Base-by-base conservation (phyloP, 2,888 invertebrate genomes). In the Tenthredo amoena region DNA sequence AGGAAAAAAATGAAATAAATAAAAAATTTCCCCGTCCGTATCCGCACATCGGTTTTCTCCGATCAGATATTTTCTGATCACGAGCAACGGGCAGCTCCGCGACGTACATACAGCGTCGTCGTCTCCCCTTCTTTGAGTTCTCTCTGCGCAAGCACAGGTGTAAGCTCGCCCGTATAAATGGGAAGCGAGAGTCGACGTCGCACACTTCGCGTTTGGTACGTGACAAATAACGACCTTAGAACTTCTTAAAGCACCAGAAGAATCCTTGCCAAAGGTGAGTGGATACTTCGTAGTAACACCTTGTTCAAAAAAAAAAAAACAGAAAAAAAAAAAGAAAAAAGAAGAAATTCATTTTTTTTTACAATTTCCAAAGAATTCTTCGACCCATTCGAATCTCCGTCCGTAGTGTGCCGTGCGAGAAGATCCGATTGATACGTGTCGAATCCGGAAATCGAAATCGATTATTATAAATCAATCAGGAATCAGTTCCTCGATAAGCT, bases 181-280 rank as follows among this genome's bases (percentile, higher is more conserved):
- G 40, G 81, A 81, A 40, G 81, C 81, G 62, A 62, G 58, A 81
- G 43, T 37, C 58, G 62, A 37, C 15, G 58, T 62, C 50, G 81
- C 10, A 81, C 81, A 81, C 81, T 81, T 62, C 81, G 81, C 37
- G 81, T 81, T 81, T 81, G 81, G 81, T 81, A 81, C 81, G 81
- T 81, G 81, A 50, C 58, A 81, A 81, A 77, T 77, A 77, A 81
- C 81, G 81, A 81, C 58, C 81, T 58, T 62, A 37, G 81, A 62
- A 81, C 81, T 58, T 81, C 81, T 81, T 81, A 31, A 62, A 81
- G 34, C 62, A 37, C 40, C 62, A 40, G 40, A 62, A 81, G 37
- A 58, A 81, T 81, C 81, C 81, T 81, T 40, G 81, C 81, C 81
- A n/a, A 81, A 81, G 81, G 81, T 81, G 81, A 81, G 81, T 81